These are phyloP conservation scores for Erebia ligea DNA, from an alignment of 2,888 invertebrate genomes.

Conservation along the genomic window DNA sequence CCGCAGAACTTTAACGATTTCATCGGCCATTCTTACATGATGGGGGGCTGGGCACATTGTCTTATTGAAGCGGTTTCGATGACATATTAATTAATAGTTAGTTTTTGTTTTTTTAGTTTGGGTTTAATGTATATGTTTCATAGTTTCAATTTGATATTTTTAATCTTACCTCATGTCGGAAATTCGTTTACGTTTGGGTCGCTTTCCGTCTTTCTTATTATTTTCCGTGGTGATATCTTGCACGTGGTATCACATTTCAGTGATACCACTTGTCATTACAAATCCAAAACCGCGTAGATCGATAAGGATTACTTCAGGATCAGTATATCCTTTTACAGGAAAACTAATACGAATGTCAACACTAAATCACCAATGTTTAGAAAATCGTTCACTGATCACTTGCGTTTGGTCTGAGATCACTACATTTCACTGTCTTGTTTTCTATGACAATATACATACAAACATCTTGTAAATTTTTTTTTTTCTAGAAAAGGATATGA, in stretches of 20 bases:
- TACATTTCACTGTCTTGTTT: not conserved
- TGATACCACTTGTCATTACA: slow-evolving; percentile 66
- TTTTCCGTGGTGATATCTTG: slow-evolving; percentile 68
- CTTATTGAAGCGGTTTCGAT: no score
- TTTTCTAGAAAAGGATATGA: slow-evolving; percentile 39
- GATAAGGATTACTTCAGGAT: not conserved
- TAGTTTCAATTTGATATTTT: no score
- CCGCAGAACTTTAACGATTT: no score
- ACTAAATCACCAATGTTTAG: not conserved
- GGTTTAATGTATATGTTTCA: no score
- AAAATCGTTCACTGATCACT: not conserved
- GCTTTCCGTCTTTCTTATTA: slow-evolving; percentile 63
- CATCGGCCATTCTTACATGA: no score
- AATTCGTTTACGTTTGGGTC: slow-evolving; percentile 69
- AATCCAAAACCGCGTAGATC: not conserved
- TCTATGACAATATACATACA: not conserved
- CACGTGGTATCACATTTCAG: slow-evolving; percentile 77
- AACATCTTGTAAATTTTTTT: not conserved
- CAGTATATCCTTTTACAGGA: not conserved
- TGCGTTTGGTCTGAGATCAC: not conserved
- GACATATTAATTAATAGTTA: no score
- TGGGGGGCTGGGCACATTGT: no score
- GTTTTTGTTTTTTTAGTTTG: no score
- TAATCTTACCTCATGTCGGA: slow-evolving; percentile 76
- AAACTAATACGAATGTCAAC: not conserved